Evolutionary conservation across 2,888 invertebrate genomes (phyloP).

Genomic region (Ptychoptera contaminata): DNA sequence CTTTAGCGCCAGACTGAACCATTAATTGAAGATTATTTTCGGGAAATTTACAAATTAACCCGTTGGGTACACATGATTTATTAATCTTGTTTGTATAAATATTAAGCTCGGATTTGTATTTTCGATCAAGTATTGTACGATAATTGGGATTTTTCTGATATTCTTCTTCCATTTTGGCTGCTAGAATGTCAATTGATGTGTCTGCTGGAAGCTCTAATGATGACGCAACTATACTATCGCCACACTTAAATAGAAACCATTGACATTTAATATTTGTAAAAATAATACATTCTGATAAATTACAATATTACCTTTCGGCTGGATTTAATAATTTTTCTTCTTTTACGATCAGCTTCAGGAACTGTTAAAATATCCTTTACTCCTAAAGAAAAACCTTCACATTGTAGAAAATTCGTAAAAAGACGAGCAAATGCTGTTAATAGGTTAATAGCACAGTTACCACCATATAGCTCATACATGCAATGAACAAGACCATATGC

Average conservation of each 20-base stretch:
- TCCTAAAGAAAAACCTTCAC: slow-evolving; percentile 86
- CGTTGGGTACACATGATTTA: slow-evolving; percentile 49
- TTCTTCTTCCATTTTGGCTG: slow-evolving; percentile 51
- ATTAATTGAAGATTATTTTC: slow-evolving; percentile 94
- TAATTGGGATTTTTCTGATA: slow-evolving; percentile 59
- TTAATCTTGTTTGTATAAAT: slow-evolving; percentile 81
- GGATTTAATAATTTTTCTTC: slow-evolving; percentile 49
- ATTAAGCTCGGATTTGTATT: slow-evolving; percentile 67
- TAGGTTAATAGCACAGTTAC: slow-evolving; percentile 60
- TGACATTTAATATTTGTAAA: slow-evolving; percentile 1
- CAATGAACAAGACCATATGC: slow-evolving; percentile 89
- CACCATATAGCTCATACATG: slow-evolving; percentile 92
- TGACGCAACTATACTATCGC: slow-evolving; percentile 45
- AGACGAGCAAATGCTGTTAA: slow-evolving; percentile 83
- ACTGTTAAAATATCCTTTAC: slow-evolving; percentile 86
- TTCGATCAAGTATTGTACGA: slow-evolving; percentile 63
- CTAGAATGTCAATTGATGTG: slow-evolving; percentile 39
- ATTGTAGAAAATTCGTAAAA: slow-evolving; percentile 80
- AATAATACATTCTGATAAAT: not conserved
- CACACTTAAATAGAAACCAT: slow-evolving; percentile 28
- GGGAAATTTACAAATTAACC: slow-evolving; percentile 78
- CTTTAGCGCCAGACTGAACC: slow-evolving; percentile 98
- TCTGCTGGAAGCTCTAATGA: slow-evolving; percentile 52
- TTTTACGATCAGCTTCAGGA: slow-evolving; percentile 50
- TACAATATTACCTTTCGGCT: slow-evolving; percentile 32